Evolutionary conservation across 2,113 vertebrate genomes (phyloP), one percentile per base, ranked within the genome.

Genomic region (Sitta europaea): DNA sequence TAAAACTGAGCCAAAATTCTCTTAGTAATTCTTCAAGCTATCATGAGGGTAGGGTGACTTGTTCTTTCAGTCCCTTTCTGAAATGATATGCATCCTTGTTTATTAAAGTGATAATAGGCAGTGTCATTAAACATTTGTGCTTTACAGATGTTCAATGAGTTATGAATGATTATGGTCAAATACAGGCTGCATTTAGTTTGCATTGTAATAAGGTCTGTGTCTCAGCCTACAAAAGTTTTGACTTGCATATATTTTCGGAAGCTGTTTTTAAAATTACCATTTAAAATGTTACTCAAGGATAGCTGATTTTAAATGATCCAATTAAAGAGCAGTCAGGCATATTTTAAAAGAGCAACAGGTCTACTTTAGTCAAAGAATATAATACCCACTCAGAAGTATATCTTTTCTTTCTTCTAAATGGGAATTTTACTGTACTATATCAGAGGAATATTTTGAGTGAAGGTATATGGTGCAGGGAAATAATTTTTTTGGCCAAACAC

Each of bases 1-100:
- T 92, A 86, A 97, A 92, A 95, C 95, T 96, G 95, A 98, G 98
- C 97, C 98, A 98, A 97, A 97, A 97, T 97, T 97, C 97, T 98
- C 98, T 97, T 97, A 97, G 94, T 90, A 95, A 97, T 98, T 97
- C 98, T 97, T 97, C 85, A 91, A 97, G 92, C 94, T 97, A 78
- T 96, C 92, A 67, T 85, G 72, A 96, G 70, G 79, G 61, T 50
- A 47, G 40, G 74, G 97, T 96, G 96, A 95, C 96, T 93, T 90
- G 76, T 86, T 92, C 76, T 97, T 96, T 94, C 93, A 91, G 88
- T 93, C 90, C 96, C 95, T 96, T 97, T 87, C 94, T 96, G 43
- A 45, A 45, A 45, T 93, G 95, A 96, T 94, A 92, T 91, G 97
- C 97, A 98, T 97, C 97, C 97, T 92, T 97, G 96, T 97, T 97